Conservation (phyloP, 2,797 vertebrate species). For the Gambelia wislizenii region DNA sequence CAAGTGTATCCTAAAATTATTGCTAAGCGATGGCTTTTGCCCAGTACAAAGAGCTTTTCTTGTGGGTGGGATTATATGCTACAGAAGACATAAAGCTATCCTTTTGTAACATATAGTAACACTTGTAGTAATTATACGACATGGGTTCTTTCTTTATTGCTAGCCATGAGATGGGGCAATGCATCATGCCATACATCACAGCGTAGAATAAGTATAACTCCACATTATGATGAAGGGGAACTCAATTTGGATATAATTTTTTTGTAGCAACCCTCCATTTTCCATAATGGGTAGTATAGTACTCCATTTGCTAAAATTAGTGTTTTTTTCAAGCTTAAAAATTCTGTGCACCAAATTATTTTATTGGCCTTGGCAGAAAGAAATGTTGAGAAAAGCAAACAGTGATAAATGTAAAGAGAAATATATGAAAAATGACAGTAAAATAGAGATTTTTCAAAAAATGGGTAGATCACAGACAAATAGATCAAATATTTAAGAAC, state of each 20-base stretch:
- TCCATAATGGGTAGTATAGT: not conserved
- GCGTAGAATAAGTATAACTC: not conserved
- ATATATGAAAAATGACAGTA: not conserved
- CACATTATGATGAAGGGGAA: not conserved
- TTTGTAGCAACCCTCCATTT: not conserved
- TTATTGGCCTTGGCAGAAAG: conserved; percentile 7
- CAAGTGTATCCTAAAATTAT: not conserved
- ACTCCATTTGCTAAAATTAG: not conserved
- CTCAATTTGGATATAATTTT: not conserved
- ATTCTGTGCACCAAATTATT: conserved; percentile 17
- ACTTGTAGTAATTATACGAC: not conserved
- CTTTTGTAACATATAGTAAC: not conserved
- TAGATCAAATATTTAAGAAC: conserved; percentile 24
- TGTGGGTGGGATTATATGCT: not conserved
- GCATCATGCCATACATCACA: not conserved
- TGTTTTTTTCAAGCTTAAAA: not conserved
- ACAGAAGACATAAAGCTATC: not conserved
- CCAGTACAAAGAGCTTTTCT: not conserved
- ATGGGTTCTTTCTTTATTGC: not conserved
- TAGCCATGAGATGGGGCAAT: not conserved
- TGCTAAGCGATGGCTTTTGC: not conserved
- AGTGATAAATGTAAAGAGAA: not conserved
- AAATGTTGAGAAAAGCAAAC: conserved; percentile 22
- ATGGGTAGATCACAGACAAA: not conserved
- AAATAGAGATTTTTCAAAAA: not conserved